These are phyloP conservation scores for Botrylloides violaceus DNA, from an alignment of 23 tunicate genomes.

Conservation along the genomic window DNA sequence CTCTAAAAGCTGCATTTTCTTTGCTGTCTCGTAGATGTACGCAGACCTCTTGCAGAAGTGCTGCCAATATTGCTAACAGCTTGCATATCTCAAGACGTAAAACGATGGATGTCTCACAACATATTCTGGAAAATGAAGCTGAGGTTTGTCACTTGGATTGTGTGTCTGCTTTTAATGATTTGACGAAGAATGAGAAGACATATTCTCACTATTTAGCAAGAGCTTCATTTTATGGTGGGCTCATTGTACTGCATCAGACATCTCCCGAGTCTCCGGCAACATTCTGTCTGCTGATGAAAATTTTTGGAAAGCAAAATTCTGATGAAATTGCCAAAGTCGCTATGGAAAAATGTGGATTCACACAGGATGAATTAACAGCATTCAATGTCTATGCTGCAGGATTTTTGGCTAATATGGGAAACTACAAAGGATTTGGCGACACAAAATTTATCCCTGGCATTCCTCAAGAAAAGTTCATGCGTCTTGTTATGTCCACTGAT, in stretches of 20 bases:
- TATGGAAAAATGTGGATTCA: constrained; percentile 14
- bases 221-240: constrained; percentile 23
- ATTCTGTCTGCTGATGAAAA: constrained; percentile 24
- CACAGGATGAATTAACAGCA: background rate
- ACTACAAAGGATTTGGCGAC: constrained; percentile 31
- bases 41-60: background rate
- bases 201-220: constrained; percentile 15
- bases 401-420: constrained; percentile 28
- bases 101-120: constrained; percentile 15
- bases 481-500: constrained; percentile 13
- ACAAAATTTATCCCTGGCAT: constrained; percentile 26
- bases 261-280: constrained; percentile 26
- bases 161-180: constrained; percentile 19
- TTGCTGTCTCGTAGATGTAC: background rate
- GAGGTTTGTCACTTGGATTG: constrained; percentile 21
- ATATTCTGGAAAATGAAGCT: constrained; percentile 45
- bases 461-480: constrained; percentile 25
- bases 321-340: constrained; percentile 12
- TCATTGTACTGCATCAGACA: constrained; percentile 22
- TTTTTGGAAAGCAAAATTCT: constrained; percentile 14
- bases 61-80: background rate
- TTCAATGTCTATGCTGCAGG: constrained; percentile 29
- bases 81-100: background rate
- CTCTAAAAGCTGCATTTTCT: background rate
- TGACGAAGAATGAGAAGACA: constrained; percentile 9